Base-by-base conservation (phyloP, 2,888 invertebrate species). In the Lymantria dispar region DNA sequence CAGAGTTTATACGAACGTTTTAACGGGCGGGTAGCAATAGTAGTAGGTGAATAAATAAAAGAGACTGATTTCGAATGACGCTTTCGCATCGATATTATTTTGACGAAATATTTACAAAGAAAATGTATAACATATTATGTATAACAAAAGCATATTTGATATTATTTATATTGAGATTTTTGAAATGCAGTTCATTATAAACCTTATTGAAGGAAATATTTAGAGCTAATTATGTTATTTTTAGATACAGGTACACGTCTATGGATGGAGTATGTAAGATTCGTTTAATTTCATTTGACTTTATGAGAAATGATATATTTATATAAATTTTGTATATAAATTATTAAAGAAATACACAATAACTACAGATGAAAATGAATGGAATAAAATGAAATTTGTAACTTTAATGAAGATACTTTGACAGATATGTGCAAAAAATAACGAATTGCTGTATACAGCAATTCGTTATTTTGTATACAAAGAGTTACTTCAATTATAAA, bases 51-150 rank as follows among this genome's bases (percentile, higher is more conserved):
- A 11, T 42, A 69, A 72, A 67, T 67, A 68, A 74, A 74, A 70
- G 58, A 70, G 48, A 49, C 60, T 58, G 55, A 59, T 41, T 72
- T 79, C 72, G 76, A 76, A 76, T 76, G 83, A 86, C 80, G 85
- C 87, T 67, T 72, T 57, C 56, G 83, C 86, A 79, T 75, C 79
- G 74, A 76, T 87, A 85, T 85, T 87, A 78, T 79, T 79, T 73
- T 74, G 81, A 84, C 74, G 77, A 85, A 85, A 83, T 89, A 89
- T 89, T 87, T 89, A 89, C 89, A 90, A 87, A 86, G 83, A 82
- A 86, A 73, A 78, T 78, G 74, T 82, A 70, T 81, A 85, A 85
- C 78, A 83, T 80, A 68, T 62, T 60, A 14, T 40, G 13, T 40
- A 68, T 72, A 87, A 88, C 86, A 88, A 86, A 89, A 88, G 83